phyloP scores from a whole-genome alignment of 1,140 invertebrate species.

The Nebria ingens region DNA sequence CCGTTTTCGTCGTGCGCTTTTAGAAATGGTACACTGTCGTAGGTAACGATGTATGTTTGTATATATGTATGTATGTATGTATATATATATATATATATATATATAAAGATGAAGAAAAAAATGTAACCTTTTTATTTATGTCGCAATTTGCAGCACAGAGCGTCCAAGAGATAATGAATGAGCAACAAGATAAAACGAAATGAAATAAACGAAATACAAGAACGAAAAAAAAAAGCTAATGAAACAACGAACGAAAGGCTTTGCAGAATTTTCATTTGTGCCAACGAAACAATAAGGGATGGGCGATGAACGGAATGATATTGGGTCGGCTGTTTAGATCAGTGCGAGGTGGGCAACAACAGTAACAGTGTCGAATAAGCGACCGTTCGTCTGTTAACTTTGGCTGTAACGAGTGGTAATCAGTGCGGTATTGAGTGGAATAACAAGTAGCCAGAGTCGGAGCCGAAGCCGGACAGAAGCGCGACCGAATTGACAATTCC shows the following conservation, averaged over 20 bases:
- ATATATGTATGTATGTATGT: background rate
- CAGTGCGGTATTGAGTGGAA: constrained; percentile 6
- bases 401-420: background rate
- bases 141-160: background rate
- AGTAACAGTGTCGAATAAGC: background rate
- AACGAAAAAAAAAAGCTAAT: constrained; percentile 4
- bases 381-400: constrained; percentile 3
- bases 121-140: constrained; percentile 4
- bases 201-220: constrained; percentile 4
- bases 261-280: constrained; percentile 4
- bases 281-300: background rate
- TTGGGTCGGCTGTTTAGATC: background rate
- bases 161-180: constrained; percentile 1
- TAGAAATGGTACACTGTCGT: background rate
- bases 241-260: constrained; percentile 4
- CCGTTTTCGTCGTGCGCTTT: background rate
- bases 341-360: background rate
- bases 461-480: background rate
- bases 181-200: constrained; percentile 3
- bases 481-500: constrained; percentile 2
- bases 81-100: background rate
- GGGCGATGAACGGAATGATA: background rate
- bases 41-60: background rate
- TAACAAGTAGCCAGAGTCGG: constrained; percentile 7
- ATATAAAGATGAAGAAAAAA: background rate